These are phyloP conservation scores for Euglossa dilemma DNA, from an alignment of 1,140 invertebrate species.

Conservation along the genomic window DNA sequence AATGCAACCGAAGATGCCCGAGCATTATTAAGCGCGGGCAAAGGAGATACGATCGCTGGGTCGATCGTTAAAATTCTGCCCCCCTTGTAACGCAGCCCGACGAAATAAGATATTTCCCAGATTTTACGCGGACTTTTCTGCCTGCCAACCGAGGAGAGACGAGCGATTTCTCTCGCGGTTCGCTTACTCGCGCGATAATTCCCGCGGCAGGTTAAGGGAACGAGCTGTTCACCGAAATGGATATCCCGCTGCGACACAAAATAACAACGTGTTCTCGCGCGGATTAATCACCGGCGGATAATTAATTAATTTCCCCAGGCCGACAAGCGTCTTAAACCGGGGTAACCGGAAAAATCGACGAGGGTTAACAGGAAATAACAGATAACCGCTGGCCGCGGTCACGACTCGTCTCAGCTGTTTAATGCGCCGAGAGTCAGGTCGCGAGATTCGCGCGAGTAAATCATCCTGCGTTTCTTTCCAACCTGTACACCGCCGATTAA, in stretches of 20 bases:
- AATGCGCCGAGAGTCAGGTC: background rate
- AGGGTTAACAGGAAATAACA: conserved; percentile 42
- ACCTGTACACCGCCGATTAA: conserved; percentile 6
- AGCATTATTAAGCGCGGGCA: background rate
- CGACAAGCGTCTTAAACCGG: background rate
- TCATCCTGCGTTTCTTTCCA: background rate
- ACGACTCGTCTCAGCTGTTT: background rate
- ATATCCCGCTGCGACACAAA: conserved; percentile 43
- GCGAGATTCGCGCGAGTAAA: conserved; percentile 10
- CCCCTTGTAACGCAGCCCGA: background rate
- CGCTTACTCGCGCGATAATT: conserved; percentile 15
- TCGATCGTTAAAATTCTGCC: background rate
- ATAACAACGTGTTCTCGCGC: conserved; percentile 50
- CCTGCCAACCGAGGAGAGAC: background rate
- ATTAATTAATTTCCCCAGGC: conserved; percentile 58
- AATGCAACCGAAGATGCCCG: background rate
- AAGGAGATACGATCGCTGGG: background rate
- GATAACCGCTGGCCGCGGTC: conserved; percentile 13
- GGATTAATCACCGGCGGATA: conserved; percentile 62
- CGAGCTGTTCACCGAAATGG: conserved; percentile 45
- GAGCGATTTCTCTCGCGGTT: conserved; percentile 18
- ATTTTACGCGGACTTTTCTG: background rate
- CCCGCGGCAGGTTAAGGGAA: background rate
- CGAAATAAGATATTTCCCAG: conserved; percentile 33
- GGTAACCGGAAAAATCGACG: conserved; percentile 2